Base-by-base conservation (phyloP, 2,113 vertebrate species). In the Mandrillus leucophaeus region DNA sequence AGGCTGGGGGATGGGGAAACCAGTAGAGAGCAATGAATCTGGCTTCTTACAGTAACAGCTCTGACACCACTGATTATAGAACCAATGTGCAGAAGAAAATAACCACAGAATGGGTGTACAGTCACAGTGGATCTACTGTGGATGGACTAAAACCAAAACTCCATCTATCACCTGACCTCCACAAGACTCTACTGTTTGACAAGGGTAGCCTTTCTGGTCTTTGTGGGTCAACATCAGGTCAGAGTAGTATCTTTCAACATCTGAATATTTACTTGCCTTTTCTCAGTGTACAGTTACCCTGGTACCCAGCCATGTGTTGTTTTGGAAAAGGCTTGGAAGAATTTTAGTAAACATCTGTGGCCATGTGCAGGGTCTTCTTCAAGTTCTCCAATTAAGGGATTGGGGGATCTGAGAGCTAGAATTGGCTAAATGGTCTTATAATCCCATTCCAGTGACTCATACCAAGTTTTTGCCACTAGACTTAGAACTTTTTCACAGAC, bases 1-100 rank as follows among this genome's bases (percentile, higher is more conserved):
- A 6, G 11, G 1, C 3, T 14, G 0, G 3, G 5, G 3, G 2
- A 8, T 38, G 45, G 52, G 27, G 9, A 12, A 59, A 80, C 9
- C 3, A 3, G 50, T 32, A 75, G 16, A 59, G 25, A 66, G 6
- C 20, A 2, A 64, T 40, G 12, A 25, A 72, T 22, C 23, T 17
- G 5, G 6, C 13, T 94, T 78, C 48, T 86, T 78, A 82, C 30
- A 13, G n/a, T 50, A 73, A 66, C 25, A 72, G 13, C 5, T 22
- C 7, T 66, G 66, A 40, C 3, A 93, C 50, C 25, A 23, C 6
- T n/a, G 8, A 0, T 87, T 90, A 75, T 1, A 79, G 73, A 96
- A 66, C 52, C 22, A 61, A 17, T 57, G 43, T 86, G 13, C 9
- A 61, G 55, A 87, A 13, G 73, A 6, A 93, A 87, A 68, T 40